Base-by-base conservation (phyloP, 1,140 invertebrate genomes). In the Drosophila busckii region DNA sequence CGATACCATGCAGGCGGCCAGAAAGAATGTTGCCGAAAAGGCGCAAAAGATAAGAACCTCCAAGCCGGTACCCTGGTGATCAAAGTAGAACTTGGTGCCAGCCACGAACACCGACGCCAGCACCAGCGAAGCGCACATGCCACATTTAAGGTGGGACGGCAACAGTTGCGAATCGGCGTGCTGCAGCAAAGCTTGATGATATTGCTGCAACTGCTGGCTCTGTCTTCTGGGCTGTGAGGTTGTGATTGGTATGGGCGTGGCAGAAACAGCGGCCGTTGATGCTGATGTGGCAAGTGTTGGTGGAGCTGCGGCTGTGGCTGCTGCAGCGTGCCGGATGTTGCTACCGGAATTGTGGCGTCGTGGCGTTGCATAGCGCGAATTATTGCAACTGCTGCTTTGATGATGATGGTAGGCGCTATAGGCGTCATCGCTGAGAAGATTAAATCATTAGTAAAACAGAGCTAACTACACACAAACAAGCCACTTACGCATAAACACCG, bases 81-180 rank as follows among this genome's bases (percentile, higher is more conserved):
- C 91, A 49, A 93, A 92, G 64, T 92, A 93, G 84, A 92, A 92
- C 82, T 92, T 93, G 0, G 90, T 91, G 12, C 90, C 91, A 1
- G 90, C 91, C 15, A 93, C 88, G 64, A 92, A 92, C 8, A 91
- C 89, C 5, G 91, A 91, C 2, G 90, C 90, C 10, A 93, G 68
- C 7, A 91, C 90, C 59, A 93, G 90, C 0, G 91, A 92, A 23
- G 91, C 91, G 71, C 91, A 91, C 88, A 93, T 90, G 12, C 91
- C 91, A 70, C 91, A 92, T 67, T 91, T 91, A 7, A 91, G 68
- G 46, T 91, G 90, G 9, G 89, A 88, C 2, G 90, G 89, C 87
- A 91, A 19, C 34, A 87, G 44, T 46, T 87, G 86, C 3, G 82
- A 69, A 19, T 87, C 85, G 5, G 68, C 62, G 19, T 70, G 62